Conservation (phyloP, 2,797 vertebrate genomes). For the Gila robusta region DNA sequence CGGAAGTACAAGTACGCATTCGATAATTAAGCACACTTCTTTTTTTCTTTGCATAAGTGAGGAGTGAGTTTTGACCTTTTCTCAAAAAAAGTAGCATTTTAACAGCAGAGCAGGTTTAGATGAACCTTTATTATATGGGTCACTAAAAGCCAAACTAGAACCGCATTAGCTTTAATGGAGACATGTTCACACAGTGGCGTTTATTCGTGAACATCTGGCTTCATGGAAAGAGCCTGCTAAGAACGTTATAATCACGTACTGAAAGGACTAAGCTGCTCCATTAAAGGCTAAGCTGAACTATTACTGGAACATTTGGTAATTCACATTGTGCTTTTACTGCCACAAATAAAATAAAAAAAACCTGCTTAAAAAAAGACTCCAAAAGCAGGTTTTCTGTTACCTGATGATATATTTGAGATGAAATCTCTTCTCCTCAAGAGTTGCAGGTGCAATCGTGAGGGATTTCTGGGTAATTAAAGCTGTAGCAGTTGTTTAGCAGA, state of each 20-base stretch:
- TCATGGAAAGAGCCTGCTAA: constrained; percentile 73
- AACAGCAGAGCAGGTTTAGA: background rate
- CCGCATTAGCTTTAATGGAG: constrained; percentile 50
- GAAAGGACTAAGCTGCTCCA: constrained; percentile 82
- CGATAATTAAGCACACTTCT: background rate
- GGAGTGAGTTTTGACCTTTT: constrained; percentile 17
- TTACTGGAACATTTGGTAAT: constrained; percentile 81
- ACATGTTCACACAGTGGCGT: constrained; percentile 56
- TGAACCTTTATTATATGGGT: constrained; percentile 45
- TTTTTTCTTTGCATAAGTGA: background rate
- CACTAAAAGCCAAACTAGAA: constrained; percentile 60
- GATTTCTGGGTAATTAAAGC: constrained; percentile 32
- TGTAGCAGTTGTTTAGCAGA: constrained; percentile 1
- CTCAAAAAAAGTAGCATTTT: background rate
- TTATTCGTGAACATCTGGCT: constrained; percentile 81
- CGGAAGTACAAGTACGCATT: background rate
- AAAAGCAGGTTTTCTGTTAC: background rate
- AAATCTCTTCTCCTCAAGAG: background rate
- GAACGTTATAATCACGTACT: constrained; percentile 79
- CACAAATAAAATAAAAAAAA: constrained; percentile 68
- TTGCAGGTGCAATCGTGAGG: background rate
- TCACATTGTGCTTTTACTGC: constrained; percentile 81
- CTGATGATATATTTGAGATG: constrained; percentile 9
- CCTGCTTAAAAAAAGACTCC: constrained; percentile 29
- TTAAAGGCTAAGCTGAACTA: constrained; percentile 83